Evolutionary conservation across 2,797 vertebrate genomes (phyloP).

Genomic region (Pangasius larnaudii): DNA sequence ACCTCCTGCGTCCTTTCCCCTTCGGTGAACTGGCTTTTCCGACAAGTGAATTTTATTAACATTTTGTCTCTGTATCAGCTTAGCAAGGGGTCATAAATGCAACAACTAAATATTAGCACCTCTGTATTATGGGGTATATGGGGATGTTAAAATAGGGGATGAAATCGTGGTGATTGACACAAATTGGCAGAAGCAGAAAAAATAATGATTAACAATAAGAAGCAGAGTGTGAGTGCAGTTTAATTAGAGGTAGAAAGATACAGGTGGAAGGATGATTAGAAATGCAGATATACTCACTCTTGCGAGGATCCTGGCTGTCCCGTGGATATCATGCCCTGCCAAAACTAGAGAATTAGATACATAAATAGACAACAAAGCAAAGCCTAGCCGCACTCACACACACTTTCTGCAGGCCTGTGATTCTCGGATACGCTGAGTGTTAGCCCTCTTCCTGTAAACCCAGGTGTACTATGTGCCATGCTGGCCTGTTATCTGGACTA

Average conservation of each 20-base stretch:
- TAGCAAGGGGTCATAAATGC: neutral
- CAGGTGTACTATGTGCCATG: constrained; percentile 48
- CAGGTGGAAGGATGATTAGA: neutral
- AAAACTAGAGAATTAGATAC: constrained; percentile 85
- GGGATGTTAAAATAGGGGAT: neutral
- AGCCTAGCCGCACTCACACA: constrained; percentile 60
- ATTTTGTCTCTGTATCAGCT: neutral
- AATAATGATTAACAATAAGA: neutral
- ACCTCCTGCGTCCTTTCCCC: neutral
- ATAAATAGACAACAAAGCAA: constrained; percentile 67
- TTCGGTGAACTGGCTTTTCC: neutral
- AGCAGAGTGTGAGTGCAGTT: neutral
- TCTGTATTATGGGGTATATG: neutral
- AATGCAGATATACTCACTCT: constrained; percentile 87
- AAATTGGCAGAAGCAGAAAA: neutral
- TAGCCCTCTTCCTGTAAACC: constrained; percentile 33
- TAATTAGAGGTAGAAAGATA: neutral
- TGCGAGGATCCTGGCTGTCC: constrained; percentile 98
- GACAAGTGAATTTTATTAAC: neutral
- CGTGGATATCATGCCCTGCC: constrained; percentile 97
- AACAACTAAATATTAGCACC: neutral
- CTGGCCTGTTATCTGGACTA: constrained; percentile 70
- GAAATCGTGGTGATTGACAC: neutral
- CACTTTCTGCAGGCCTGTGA: constrained; percentile 57
- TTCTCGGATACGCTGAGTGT: constrained; percentile 40